Conservation (phyloP, 2,113 vertebrate genomes). For the Bujurquina vittata region DNA sequence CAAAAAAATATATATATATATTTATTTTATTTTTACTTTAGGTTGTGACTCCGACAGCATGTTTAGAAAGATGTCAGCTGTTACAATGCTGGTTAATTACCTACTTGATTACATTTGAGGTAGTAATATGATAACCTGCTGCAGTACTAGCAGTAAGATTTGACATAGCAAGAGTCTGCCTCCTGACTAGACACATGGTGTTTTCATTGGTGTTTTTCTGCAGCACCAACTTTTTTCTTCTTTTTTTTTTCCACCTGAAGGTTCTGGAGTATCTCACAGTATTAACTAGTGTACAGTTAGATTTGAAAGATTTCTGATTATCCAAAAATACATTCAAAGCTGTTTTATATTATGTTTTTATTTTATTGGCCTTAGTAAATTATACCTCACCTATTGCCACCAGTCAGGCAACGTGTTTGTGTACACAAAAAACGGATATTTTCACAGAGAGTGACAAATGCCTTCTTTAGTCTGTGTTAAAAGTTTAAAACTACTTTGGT, state of each 20-base stretch:
- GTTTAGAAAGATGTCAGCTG: slow-evolving; percentile 5
- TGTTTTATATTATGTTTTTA: neutral
- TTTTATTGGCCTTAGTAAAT: neutral
- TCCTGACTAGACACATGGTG: slow-evolving; percentile 26
- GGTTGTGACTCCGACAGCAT: neutral
- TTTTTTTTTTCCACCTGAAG: neutral
- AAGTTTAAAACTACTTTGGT: neutral
- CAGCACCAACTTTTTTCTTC: neutral
- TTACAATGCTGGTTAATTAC: slow-evolving; percentile 27
- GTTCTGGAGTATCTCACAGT: slow-evolving; percentile 16
- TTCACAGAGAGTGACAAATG: slow-evolving; percentile 4
- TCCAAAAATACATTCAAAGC: slow-evolving; percentile 2
- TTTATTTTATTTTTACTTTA: neutral
- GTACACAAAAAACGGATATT: slow-evolving; percentile 9
- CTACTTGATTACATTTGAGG: slow-evolving; percentile 35
- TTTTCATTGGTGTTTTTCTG: slow-evolving; percentile 38
- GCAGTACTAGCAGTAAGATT: slow-evolving; percentile 31
- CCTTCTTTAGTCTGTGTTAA: neutral
- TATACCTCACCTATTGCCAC: neutral
- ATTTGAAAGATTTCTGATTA: slow-evolving; percentile 14
- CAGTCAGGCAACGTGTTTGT: neutral
- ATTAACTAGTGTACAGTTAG: slow-evolving; percentile 7
- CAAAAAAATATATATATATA: neutral
- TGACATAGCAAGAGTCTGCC: slow-evolving; percentile 26
- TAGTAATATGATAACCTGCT: slow-evolving; percentile 38